Evolutionary conservation across 1,140 invertebrate species (phyloP), one percentile per base, ranked within the genome.

Genomic region (Coelopa frigida): DNA sequence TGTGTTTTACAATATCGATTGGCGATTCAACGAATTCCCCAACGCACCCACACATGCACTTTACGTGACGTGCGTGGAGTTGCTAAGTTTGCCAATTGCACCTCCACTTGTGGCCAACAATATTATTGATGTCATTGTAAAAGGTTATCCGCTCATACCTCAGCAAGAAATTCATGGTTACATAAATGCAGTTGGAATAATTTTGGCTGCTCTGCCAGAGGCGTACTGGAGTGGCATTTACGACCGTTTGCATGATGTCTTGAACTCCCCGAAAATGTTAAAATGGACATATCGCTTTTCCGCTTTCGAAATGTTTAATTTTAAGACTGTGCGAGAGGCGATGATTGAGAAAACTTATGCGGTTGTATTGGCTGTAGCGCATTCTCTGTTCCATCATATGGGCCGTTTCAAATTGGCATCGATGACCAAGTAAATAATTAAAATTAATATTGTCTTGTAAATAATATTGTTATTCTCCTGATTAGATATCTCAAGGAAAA

Each of bases 21-120:
- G 94, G 93, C 76, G 94, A 27, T 98, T 97, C 61, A 96, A 94
- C 66, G 94, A 98, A 71, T 97, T 97, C 60, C 89, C 93, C 1
- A 97, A 97, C 73, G 85, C 89, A 5, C 89, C 89, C 2, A 89
- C 90, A 0, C 93, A 97, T 70, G 88, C 89, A 4, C 73, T 97
- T 0, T 92, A 96, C 70, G 84, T 92, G 1, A 95, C 90, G 0
- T 94, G 92, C 63, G 90, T 97, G 0, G 94, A 98, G 73, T 70
- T 98, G 1, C 92, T 97, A 84, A 89, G 90, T 4, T 71, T 97
- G 18, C 92, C 93, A 1, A 78, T 89, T 0, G 71, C 83, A 0
- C 87, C 91, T 0, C 75, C 79, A 26, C 71, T 78, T 15, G 89
- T 95, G 1, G 89, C 85, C 3, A 83, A 84, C 57, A 81, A 79